These are phyloP conservation scores for Epizoanthus stellaris DNA, from an alignment of 92 coral and sea anemone genomes.

Conservation along the genomic window DNA sequence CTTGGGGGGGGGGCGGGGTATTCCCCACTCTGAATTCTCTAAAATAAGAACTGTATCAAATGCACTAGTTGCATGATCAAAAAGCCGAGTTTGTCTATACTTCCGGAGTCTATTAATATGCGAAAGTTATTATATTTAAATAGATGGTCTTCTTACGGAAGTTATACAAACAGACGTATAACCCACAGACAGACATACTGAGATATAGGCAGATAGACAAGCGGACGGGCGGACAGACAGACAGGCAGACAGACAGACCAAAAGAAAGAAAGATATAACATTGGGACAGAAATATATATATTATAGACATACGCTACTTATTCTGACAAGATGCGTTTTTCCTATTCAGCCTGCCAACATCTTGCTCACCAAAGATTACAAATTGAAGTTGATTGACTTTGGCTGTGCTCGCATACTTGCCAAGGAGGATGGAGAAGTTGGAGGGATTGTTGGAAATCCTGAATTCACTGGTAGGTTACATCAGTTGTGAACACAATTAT, in stretches of 20 bases:
- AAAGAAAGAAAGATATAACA: too few species aligned
- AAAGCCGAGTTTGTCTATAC: background rate
- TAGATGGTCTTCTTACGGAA: too few species aligned
- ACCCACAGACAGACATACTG: too few species aligned
- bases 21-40: too few species aligned
- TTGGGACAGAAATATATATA: too few species aligned
- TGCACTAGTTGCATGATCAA: background rate
- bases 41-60: background rate
- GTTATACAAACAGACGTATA: too few species aligned
- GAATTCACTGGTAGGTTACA: conserved; percentile 83
- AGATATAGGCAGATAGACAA: too few species aligned
- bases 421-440: conserved; percentile 80
- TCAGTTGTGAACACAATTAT: background rate
- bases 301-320: too few species aligned
- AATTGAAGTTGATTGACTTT: conserved; percentile 91
- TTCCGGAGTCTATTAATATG: background rate
- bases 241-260: too few species aligned
- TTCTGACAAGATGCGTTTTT: background rate
- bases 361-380: conserved; percentile 81
- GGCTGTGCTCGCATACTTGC: conserved; percentile 85
- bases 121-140: too few species aligned
- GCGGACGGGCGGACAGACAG: too few species aligned
- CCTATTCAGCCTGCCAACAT: conserved; percentile 87
- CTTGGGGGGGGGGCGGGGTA: too few species aligned
- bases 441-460: conserved; percentile 92